These are phyloP conservation scores for Acanthosepion lycidas DNA, from an alignment of 2,888 invertebrate species.

Conservation along the genomic window DNA sequence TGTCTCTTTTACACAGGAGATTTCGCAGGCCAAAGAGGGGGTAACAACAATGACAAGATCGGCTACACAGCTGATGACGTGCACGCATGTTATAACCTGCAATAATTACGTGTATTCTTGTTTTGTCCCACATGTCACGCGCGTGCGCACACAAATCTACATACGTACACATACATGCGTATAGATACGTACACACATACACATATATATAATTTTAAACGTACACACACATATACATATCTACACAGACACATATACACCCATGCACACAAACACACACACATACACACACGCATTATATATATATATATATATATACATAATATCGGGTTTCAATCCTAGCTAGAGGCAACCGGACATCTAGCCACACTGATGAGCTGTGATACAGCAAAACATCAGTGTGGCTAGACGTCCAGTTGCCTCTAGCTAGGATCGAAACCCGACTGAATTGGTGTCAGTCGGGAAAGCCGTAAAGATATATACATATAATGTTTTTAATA, in stretches of 20 bases:
- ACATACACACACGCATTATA: too few species aligned
- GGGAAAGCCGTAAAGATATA: too few species aligned
- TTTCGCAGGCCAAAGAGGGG: background rate
- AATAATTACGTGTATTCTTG: background rate
- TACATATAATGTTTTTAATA: too few species aligned
- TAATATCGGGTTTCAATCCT: too few species aligned
- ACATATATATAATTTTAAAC: background rate
- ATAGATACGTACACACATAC: background rate
- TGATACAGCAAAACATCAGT: too few species aligned
- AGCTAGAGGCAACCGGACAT: too few species aligned
- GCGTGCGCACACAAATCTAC: background rate
- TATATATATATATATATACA: too few species aligned
- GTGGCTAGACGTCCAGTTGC: too few species aligned
- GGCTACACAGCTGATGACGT: background rate
- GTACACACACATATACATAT: background rate
- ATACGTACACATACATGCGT: background rate
- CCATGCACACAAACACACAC: too few species aligned
- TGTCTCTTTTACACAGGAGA: background rate
- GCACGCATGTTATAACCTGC: constrained; percentile 7
- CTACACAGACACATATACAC: background rate
- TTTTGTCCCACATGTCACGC: background rate
- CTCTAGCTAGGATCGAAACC: too few species aligned
- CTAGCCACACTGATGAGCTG: too few species aligned
- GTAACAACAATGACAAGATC: background rate
- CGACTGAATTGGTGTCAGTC: too few species aligned